Percentiles rank a stretch among this genome's conserved stretches.
Conservation (phyloP, 1,140 invertebrate genomes). For the Hetaerina americana region DNA sequence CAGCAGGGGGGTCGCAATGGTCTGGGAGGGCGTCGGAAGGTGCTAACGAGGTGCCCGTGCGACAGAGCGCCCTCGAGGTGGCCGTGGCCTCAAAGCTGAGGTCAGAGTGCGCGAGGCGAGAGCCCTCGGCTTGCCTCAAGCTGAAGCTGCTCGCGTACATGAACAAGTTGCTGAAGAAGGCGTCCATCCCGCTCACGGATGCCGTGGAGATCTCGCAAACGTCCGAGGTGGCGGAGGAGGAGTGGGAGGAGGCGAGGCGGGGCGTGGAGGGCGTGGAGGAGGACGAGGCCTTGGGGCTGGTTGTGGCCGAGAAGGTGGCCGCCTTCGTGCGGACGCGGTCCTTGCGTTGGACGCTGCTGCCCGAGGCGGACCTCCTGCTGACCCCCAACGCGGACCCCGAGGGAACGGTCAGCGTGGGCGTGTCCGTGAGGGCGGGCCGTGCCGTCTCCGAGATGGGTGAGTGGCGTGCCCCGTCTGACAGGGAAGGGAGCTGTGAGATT, state of each 20-base stretch:
- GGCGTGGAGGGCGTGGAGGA: slow-evolving; percentile 24
- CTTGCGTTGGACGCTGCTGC: slow-evolving; percentile 50
- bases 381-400: slow-evolving; percentile 53
- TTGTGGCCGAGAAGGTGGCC: slow-evolving; percentile 58
- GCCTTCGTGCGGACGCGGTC: slow-evolving; percentile 55
- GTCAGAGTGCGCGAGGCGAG: slow-evolving; percentile 55
- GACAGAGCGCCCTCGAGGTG: slow-evolving; percentile 37
- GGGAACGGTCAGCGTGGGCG: slow-evolving; percentile 53
- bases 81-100: slow-evolving; percentile 56
- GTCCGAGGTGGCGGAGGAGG: slow-evolving; percentile 11
- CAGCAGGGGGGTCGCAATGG: slow-evolving; percentile 19
- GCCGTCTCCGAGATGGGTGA: slow-evolving; percentile 12
- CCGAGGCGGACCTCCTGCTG: slow-evolving; percentile 61
- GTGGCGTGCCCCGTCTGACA: too few relatives aligned
- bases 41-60: slow-evolving; percentile 22
- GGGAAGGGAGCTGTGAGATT: too few relatives aligned
- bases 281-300: slow-evolving; percentile 51
- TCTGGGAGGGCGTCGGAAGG: slow-evolving; percentile 22
- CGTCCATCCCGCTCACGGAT: slow-evolving; percentile 55
- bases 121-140: slow-evolving; percentile 64
- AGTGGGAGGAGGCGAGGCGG: neutral
- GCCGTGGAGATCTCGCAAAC: slow-evolving; percentile 63
- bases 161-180: slow-evolving; percentile 64
- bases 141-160: slow-evolving; percentile 65
- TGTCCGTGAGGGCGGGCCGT: slow-evolving; percentile 21